Base-by-base conservation (phyloP, 2,113 vertebrate species). In the Pelecanoides urinatrix region DNA sequence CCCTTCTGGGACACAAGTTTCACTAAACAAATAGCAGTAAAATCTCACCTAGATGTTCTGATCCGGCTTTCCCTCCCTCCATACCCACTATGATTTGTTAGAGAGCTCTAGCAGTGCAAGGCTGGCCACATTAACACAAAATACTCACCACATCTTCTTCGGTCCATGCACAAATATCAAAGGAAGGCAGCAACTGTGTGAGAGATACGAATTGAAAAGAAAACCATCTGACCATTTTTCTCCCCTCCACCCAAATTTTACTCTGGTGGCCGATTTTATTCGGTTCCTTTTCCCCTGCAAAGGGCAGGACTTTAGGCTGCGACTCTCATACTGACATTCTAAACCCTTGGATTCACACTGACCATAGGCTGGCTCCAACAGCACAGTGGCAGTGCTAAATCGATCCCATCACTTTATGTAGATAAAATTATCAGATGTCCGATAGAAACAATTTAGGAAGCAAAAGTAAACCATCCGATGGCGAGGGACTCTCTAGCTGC, bases 101-200 rank as follows among this genome's bases (percentile, higher is more conserved):
- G 76, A 77, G 47, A 80, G 47, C 55, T 94, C 81, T 90, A 73
- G 56, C 55, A 84, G 38, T 27, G 6, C 34, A 8, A 36, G 2
- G 4, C 7, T 27, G 75, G 68, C 52, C 50, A 49, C 71, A 20
- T 85, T 66, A 92, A 87, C 76, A 92, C 52, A 96, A 84, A 80
- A 92, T 75, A 98, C 99, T 98, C 97, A 99, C 99, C 99, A 99
- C 99, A 78, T 99, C 98, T 74, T 99, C 99, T 95, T 99, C 99
- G 2, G 99, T 99, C 99, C 99, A 99, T 8, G 99, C 97, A 91
- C 98, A 98, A 95, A 99, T 99, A 96, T 99, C 99, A 97, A 99
- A 99, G 83, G 98, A 99, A 91, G 99, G 99, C 96, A 99, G 98
- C 98, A 99, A 96, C 99, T 99, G 98, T 34, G 66, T 92, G 92